Evolutionary conservation across 2,888 invertebrate species (phyloP), one percentile per base, ranked within the genome.

Genomic region (Eupithecia abbreviata): DNA sequence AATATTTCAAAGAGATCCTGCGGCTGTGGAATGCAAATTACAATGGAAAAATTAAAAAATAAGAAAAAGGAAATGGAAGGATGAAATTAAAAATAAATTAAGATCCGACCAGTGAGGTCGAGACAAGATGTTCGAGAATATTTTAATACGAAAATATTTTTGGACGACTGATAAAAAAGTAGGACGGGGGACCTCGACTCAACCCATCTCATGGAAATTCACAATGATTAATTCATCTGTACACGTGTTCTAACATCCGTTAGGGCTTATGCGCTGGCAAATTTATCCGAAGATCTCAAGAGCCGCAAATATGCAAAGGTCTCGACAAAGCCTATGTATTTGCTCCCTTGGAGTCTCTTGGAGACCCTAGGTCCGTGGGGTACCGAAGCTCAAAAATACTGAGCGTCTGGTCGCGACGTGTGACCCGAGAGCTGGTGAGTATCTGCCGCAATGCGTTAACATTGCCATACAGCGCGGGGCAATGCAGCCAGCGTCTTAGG

Each of bases 31-130:
- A 82, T 81, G 76, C 73, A 80, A 80, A 81, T 80, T 75, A 74
- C 42, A 68, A 18, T n/a, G 72, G 73, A 71, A 77, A 76, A 80
- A 78, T 79, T 78, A 77, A 77, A 79, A 81, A 71, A 72, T 72
- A 77, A 77, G 76, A 75, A 74, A 71, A 69, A 72, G 47, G 71
- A 51, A 78, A 76, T 47, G 47, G 62, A 74, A 68, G 79, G 79
- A 79, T 78, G 73, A 80, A 80, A 79, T 81, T 82, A 80, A 82
- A 82, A 81, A 80, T 80, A 81, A 82, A 82, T 82, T 82, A 80
- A 79, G 80, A 77, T 77, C 76, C 74, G 69, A 79, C 75, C 76
- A 72, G 74, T 69, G 78, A 75, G 76, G 78, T 78, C 76, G 30
- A 45, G 47, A 30, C 69, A 69, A 75, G 71, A 18, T 69, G 69